phyloP scores from a whole-genome alignment of 2,797 vertebrate genomes.

The Etheostoma perlongum region DNA sequence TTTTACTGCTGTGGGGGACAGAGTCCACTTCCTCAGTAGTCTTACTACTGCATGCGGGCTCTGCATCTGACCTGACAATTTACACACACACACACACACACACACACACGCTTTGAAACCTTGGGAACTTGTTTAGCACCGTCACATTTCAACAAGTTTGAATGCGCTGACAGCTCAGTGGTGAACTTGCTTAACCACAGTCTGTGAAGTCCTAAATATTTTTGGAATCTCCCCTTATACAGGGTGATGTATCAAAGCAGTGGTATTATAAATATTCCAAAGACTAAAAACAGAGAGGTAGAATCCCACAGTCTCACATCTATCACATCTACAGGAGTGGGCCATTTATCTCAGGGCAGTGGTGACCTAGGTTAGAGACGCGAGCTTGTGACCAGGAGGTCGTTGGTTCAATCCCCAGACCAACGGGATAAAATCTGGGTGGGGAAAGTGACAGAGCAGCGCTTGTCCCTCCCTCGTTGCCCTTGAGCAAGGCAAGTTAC shows the following conservation, averaged over 20 bases:
- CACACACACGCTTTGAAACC: background rate
- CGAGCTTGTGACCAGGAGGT: no score
- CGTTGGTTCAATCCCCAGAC: no score
- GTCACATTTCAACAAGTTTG: background rate
- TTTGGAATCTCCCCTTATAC: background rate
- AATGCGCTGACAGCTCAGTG: background rate
- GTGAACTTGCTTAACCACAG: background rate
- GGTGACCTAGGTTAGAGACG: no score
- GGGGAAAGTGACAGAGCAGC: no score
- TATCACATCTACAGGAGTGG: no score
- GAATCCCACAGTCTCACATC: no score
- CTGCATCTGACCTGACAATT: background rate
- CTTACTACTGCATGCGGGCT: no score
- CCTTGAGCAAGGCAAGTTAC: no score
- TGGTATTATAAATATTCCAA: background rate
- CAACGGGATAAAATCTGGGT: no score
- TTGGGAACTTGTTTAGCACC: slow-evolving; percentile 3
- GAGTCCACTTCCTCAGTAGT: slow-evolving; percentile 1
- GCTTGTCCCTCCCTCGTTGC: no score
- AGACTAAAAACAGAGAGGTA: accelerated
- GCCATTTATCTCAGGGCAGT: no score
- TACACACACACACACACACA: background rate
- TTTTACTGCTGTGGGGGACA: background rate
- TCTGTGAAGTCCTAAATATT: background rate
- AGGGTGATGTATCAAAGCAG: background rate